Percentiles rank a stretch among this genome's conserved stretches.
phyloP scores from a whole-genome alignment of 1,140 invertebrate genomes.

The Hyphantria cunea region DNA sequence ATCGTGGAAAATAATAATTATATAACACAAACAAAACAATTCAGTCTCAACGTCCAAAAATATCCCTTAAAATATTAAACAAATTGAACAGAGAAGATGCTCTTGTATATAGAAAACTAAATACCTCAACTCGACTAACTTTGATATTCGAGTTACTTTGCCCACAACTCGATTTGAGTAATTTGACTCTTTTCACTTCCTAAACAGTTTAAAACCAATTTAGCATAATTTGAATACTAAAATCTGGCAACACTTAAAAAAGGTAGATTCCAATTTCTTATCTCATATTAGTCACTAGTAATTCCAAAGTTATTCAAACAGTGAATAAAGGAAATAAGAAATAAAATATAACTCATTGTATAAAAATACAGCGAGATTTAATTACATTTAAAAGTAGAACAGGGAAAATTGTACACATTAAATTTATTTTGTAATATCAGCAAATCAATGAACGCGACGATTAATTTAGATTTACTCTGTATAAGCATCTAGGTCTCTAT shows the following conservation, averaged over 20 bases:
- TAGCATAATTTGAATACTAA: too few species aligned
- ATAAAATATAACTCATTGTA: slow-evolving; percentile 21
- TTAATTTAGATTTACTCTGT: slow-evolving; percentile 56
- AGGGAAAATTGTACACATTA: slow-evolving; percentile 28
- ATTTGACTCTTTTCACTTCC: too few species aligned
- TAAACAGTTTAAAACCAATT: too few species aligned
- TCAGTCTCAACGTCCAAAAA: slow-evolving; percentile 79
- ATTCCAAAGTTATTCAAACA: too few species aligned
- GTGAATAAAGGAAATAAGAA: too few species aligned
- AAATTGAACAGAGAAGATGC: slow-evolving; percentile 32
- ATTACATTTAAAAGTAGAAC: slow-evolving; percentile 22
- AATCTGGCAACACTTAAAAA: too few species aligned
- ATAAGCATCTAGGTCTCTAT: slow-evolving; percentile 72
- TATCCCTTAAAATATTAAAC: slow-evolving; percentile 70
- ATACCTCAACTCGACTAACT: slow-evolving; percentile 4
- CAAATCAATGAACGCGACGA: slow-evolving; percentile 57
- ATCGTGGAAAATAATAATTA: slow-evolving; percentile 76
- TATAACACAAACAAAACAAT: slow-evolving; percentile 81
- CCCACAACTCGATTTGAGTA: too few species aligned
- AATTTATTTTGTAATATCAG: slow-evolving; percentile 26
- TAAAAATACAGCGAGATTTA: slow-evolving; percentile 30
- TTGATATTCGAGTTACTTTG: too few species aligned
- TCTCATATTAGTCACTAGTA: too few species aligned
- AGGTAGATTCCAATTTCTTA: too few species aligned
- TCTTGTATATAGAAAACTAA: slow-evolving; percentile 4